These are phyloP conservation scores for Spheniscus mendiculus DNA, from an alignment of 2,113 vertebrate genomes.

Conservation along the genomic window DNA sequence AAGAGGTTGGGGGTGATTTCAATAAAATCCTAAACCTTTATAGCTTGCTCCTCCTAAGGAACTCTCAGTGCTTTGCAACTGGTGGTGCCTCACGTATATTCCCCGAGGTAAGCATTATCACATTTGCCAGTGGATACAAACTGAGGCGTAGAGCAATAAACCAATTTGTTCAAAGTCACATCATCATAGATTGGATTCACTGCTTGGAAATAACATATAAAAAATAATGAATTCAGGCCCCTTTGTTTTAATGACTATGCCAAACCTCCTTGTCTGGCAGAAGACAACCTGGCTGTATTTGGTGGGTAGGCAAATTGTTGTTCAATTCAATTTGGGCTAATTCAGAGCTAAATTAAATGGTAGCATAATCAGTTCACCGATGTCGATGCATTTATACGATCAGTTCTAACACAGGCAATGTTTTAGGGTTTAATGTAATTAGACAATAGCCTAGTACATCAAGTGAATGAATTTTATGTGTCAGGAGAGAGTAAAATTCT, in stretches of 20 bases:
- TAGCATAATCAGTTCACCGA: background rate
- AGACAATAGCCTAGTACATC: background rate
- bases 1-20: background rate
- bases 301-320: background rate
- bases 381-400: background rate
- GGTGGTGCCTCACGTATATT: background rate
- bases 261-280: background rate
- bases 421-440: background rate
- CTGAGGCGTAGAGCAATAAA: background rate
- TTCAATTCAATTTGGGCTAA: background rate
- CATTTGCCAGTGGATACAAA: background rate
- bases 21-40: background rate
- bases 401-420: background rate
- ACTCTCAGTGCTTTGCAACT: background rate
- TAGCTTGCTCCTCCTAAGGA: background rate
- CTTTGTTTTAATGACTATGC: background rate
- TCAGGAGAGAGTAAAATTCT: background rate
- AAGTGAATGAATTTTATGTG: background rate
- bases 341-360: constrained; percentile 30
- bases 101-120: background rate
- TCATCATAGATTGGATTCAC: background rate
- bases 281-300: background rate
- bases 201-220: background rate
- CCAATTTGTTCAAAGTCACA: background rate
- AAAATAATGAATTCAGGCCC: background rate